phyloP scores from a whole-genome alignment of 2,888 invertebrate species.

The Diloba caeruleocephala region DNA sequence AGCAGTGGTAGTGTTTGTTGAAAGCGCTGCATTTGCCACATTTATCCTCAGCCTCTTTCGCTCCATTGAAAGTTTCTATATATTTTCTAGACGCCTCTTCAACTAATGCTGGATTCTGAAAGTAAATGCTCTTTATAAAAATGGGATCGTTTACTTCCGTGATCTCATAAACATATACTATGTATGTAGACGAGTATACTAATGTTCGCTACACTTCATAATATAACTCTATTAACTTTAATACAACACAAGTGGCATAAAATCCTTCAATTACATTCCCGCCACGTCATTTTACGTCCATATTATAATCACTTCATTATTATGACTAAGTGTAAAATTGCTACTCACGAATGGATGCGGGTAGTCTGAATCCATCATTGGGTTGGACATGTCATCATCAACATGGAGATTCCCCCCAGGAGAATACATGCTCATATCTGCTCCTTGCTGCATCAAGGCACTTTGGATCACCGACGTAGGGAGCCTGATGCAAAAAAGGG shows the following conservation, averaged over 20 bases:
- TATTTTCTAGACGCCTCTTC: slow-evolving; percentile 88
- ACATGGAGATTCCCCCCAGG: slow-evolving; percentile 80
- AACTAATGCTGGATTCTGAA: slow-evolving; percentile 88
- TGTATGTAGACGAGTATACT: too few species aligned
- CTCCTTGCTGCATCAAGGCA: slow-evolving; percentile 83
- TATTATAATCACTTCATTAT: slow-evolving; percentile 44
- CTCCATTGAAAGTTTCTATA: slow-evolving; percentile 84
- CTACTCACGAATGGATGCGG: slow-evolving; percentile 80
- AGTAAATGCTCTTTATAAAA: too few species aligned
- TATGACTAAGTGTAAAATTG: slow-evolving; percentile 25
- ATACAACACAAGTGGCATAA: slow-evolving; percentile 50
- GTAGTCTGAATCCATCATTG: slow-evolving; percentile 78
- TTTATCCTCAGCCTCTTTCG: slow-evolving; percentile 87
- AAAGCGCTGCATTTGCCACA: slow-evolving; percentile 89
- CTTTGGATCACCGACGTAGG: slow-evolving; percentile 84
- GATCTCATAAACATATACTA: background rate
- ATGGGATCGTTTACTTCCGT: background rate
- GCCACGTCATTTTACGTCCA: slow-evolving; percentile 28
- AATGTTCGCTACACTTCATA: background rate
- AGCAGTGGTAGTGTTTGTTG: slow-evolving; percentile 96
- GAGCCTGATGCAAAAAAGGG: slow-evolving; percentile 65
- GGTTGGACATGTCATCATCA: slow-evolving; percentile 82
- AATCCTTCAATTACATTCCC: slow-evolving; percentile 50
- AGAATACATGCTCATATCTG: slow-evolving; percentile 84
- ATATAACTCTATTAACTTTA: slow-evolving; percentile 36